These are phyloP conservation scores for Parambassis ranga DNA, from an alignment of 2,797 vertebrate species.

Conservation along the genomic window DNA sequence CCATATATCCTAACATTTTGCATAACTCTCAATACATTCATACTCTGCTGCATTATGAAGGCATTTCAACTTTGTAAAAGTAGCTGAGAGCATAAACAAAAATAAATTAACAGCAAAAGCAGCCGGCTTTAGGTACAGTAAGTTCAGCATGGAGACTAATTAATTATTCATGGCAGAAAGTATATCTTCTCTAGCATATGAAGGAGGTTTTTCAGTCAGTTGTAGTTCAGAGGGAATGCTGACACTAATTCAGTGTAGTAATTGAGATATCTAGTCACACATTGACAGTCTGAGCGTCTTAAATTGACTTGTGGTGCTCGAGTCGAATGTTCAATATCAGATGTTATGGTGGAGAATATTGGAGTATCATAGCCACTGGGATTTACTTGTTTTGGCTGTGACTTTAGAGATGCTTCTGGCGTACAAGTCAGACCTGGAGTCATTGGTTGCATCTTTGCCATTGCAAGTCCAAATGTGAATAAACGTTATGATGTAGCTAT, in stretches of 20 bases:
- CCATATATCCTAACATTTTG: no score
- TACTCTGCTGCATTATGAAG: neutral
- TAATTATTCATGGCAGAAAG: conserved; percentile 30
- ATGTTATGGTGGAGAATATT: conserved; percentile 4
- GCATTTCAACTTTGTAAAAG: neutral
- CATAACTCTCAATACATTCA: no score
- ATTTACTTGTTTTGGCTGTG: neutral
- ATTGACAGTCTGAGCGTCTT: conserved; percentile 19
- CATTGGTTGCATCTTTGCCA: no score
- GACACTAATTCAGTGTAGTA: conserved; percentile 15
- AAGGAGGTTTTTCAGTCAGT: conserved; percentile 20
- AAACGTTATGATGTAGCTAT: no score
- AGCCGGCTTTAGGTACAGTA: neutral
- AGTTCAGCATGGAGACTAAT: conserved; percentile 13
- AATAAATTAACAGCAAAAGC: neutral
- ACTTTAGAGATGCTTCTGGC: neutral
- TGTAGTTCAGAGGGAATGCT: conserved; percentile 16
- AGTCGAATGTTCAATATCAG: conserved; percentile 19
- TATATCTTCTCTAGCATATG: neutral
- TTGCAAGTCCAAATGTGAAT: no score
- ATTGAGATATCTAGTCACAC: conserved; percentile 27
- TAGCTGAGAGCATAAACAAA: conserved; percentile 17
- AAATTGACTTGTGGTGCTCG: conserved; percentile 17
- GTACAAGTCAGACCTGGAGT: no score
- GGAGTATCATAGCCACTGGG: neutral